Base-by-base conservation (phyloP, 2,797 vertebrate species). In the Gymnodraco acuticeps region DNA sequence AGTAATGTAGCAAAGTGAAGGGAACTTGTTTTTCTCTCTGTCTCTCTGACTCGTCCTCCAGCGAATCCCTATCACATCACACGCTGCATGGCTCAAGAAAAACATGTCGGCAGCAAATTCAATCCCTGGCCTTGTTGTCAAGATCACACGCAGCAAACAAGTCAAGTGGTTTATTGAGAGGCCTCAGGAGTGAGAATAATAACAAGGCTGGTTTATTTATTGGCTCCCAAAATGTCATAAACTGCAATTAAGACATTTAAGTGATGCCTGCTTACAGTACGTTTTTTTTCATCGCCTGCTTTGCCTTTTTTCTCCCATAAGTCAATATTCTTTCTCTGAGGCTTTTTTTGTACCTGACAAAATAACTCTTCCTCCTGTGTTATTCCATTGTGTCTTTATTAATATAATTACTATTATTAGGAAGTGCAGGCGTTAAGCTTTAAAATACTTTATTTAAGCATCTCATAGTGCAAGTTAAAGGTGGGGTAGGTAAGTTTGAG, bases 101-200 rank as follows among this genome's bases (percentile, higher is more conserved):
- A 89, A 88, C 58, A 47, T 23, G 5, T 3, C 0, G 17, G 81
- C 59, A 59, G 71, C 76, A 45, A 84, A 81, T 23, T 16, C 63
- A 53, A 73, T 88, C 75, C 88, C 89, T 14, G 87, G 91, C 61
- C 88, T 86, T 4, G 78, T 90, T 48, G 91, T 95, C 76, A 95
- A 93, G 87, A 95, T 95, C 50, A 66, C 92, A 23, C 92, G 89
- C 73, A 85, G 92, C 70, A 95, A 94, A 87, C 85, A 92, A 10
- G 86, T 94, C 63, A 71, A 48, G 70, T 92, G 80, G 74, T 79
- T 92, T 3, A 66, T 80, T 13, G 87, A 95, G 67, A 92, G 92
- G 70, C 75, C 87, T 68, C 77, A 63, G 17, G 76, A 3, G 92
- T 94, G 87, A 92, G 91, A 80, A 19, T 0, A 23, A 55, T 10